phyloP scores from a whole-genome alignment of 1,140 invertebrate species.

The Archegozetes longisetosus region DNA sequence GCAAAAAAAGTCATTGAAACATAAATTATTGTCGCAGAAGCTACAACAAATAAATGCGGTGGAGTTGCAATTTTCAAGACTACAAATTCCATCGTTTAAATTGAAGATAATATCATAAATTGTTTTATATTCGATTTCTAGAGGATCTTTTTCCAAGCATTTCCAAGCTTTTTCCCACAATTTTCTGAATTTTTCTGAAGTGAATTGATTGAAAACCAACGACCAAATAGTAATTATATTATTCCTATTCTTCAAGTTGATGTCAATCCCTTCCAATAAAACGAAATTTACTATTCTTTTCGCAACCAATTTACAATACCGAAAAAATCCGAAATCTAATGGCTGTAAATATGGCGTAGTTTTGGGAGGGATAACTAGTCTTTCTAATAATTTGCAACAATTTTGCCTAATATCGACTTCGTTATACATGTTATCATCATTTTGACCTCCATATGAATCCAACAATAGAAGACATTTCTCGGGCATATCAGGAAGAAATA shows the following conservation, averaged over 20 bases:
- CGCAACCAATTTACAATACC: not conserved
- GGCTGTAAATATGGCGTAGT: not conserved
- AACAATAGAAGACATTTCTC: not conserved
- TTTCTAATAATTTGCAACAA: not conserved
- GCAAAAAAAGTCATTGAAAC: too few relatives aligned
- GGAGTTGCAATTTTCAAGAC: too few relatives aligned
- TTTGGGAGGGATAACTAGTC: not conserved
- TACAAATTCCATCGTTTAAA: too few relatives aligned
- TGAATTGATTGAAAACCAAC: slow-evolving; percentile 3
- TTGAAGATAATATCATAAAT: too few relatives aligned
- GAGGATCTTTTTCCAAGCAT: not conserved
- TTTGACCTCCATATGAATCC: slow-evolving; percentile 1
- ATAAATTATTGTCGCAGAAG: too few relatives aligned
- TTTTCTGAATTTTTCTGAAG: not conserved
- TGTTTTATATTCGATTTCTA: not conserved
- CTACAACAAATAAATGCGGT: too few relatives aligned
- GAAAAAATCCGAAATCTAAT: not conserved
- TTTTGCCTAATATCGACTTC: too few relatives aligned
- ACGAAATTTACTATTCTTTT: not conserved
- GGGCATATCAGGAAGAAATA: not conserved
- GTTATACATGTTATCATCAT: not conserved
- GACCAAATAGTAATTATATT: not conserved
- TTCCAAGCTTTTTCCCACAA: not conserved
- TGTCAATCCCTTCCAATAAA: not conserved
- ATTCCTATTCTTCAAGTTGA: not conserved